A percentile compares a stretch with the other conserved stretches of the same genome.
These are phyloP conservation scores for Haemorhous mexicanus DNA, from an alignment of 2,113 vertebrate genomes.

Conservation along the genomic window DNA sequence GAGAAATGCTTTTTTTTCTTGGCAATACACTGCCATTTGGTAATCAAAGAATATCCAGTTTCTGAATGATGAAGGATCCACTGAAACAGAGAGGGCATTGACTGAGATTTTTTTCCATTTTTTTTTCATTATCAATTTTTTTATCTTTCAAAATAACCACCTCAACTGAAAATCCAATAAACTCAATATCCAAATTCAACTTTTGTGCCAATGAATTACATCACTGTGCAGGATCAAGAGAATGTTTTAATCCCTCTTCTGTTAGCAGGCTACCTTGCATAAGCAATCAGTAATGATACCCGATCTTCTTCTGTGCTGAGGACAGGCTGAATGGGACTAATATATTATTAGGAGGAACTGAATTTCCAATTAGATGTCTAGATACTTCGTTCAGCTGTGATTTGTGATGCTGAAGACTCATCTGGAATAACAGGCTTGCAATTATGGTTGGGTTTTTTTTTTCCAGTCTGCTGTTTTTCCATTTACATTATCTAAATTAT, in stretches of 20 bases:
- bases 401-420: conserved; percentile 2
- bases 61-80: background rate
- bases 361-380: conserved; percentile 32
- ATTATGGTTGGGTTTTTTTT: background rate
- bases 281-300: conserved; percentile 11
- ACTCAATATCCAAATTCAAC: background rate
- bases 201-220: background rate
- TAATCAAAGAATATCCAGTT: background rate
- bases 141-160: background rate
- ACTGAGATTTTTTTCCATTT: rapidly evolving
- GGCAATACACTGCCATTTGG: background rate
- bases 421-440: conserved; percentile 23
- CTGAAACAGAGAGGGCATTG: background rate
- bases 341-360: conserved; percentile 10
- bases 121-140: background rate
- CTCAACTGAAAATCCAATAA: background rate
- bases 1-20: background rate
- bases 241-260: conserved; percentile 8
- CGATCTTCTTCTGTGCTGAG: background rate
- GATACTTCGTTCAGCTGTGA: background rate
- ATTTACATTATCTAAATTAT: background rate
- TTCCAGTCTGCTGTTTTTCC: background rate
- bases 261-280: conserved; percentile 1
- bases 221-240: background rate
- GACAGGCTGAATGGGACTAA: background rate